Evolutionary conservation across 2,888 invertebrate species (phyloP), one percentile per base, ranked within the genome.

Genomic region (Nomada ferruginata): DNA sequence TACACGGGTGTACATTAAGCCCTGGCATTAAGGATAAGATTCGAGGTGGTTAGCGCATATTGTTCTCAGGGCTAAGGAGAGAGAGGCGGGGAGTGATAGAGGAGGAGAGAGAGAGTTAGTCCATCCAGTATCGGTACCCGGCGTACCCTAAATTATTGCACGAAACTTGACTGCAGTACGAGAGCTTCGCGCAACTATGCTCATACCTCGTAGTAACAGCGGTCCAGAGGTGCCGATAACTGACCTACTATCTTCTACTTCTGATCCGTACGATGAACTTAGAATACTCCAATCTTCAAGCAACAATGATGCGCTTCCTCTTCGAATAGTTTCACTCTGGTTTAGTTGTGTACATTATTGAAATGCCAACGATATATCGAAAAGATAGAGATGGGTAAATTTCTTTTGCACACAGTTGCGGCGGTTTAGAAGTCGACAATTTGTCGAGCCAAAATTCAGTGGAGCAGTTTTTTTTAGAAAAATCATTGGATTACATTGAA

Each of bases 141-240:
- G 79, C 66, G 79, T 83, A 84, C 61, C 84, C 83, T 88, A 87
- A 88, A 88, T 88, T 88, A 89, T 88, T 87, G 85, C 84, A 76
- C 80, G 74, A 83, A 85, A 80, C 83, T 79, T 63, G 85, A 79
- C 76, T 77, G 83, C 66, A 44, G 74, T 71, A 44, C 65, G 61
- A 64, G 76, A 82, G 74, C 61, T 61, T 78, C 72, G 55, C 79
- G 70, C 81, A 88, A 87, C 89, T 88, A 86, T 88, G 85, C 74
- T 79, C 77, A 82, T 80, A 78, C 74, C 86, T 87, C 68, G 83
- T 72, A 72, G 65, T 83, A 84, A 87, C 79, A 72, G 75, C 84
- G 75, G 71, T 82, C 75, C 82, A 78, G 79, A 82, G 87, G 87
- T 85, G 85, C 80, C 89, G 85, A 88, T 88, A 88, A 89, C 85